phyloP scores from a whole-genome alignment of 2,113 vertebrate genomes.

The Chaenogobius annularis region DNA sequence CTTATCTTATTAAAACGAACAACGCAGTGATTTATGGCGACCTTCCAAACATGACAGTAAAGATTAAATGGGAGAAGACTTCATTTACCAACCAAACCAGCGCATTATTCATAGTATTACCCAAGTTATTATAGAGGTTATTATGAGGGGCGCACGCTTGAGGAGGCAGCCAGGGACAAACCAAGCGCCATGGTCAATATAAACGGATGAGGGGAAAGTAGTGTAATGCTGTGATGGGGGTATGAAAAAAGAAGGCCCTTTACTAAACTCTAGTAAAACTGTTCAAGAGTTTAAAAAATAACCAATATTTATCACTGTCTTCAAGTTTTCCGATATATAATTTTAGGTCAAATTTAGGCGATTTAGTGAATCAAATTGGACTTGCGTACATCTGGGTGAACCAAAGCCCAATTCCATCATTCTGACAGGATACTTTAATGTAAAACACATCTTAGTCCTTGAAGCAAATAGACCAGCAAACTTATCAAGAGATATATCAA shows the following conservation, averaged over 20 bases:
- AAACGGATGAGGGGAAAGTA: not conserved
- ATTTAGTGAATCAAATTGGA: too few species aligned
- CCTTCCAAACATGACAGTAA: not conserved
- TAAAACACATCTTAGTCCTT: too few species aligned
- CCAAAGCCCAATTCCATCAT: too few species aligned
- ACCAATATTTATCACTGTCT: not conserved
- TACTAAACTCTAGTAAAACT: not conserved
- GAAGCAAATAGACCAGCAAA: too few species aligned
- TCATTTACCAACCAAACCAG: conserved; percentile 7
- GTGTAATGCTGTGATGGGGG: not conserved
- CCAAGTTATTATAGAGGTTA: not conserved
- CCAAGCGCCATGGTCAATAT: not conserved
- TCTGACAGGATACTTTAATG: too few species aligned
- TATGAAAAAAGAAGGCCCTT: not conserved
- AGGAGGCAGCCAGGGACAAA: not conserved
- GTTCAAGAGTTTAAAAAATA: not conserved
- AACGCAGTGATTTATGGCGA: not conserved
- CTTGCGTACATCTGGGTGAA: too few species aligned
- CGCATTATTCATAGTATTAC: not conserved
- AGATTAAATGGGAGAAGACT: conserved; percentile 6
- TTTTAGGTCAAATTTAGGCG: too few species aligned
- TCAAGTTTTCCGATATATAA: too few species aligned
- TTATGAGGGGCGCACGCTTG: not conserved
- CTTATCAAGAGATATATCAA: too few species aligned
- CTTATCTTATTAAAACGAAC: conserved; percentile 7